Percentiles rank a stretch among this genome's conserved stretches.
Conservation (phyloP, 2,888 invertebrate species). For the Caenorhabditis wallacei region DNA sequence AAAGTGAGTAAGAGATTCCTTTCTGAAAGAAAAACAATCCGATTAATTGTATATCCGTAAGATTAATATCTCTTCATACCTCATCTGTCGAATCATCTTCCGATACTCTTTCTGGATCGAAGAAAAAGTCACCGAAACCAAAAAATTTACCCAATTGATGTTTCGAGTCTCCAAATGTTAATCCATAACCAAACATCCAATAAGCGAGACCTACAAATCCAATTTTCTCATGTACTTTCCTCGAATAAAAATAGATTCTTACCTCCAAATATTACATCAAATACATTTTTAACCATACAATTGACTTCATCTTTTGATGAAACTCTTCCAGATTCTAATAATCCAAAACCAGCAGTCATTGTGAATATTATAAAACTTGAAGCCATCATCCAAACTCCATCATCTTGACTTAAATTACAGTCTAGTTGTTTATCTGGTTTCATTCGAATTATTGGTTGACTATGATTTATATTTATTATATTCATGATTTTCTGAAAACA, state of each 20-base stretch:
- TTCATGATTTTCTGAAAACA: not conserved
- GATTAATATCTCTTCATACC: slow-evolving; percentile 36
- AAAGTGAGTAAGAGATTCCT: slow-evolving; percentile 73
- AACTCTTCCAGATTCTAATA: slow-evolving; percentile 64
- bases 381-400: slow-evolving; percentile 78
- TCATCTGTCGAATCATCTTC: slow-evolving; percentile 68
- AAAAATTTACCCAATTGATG: slow-evolving; percentile 63
- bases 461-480: slow-evolving; percentile 17
- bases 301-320: slow-evolving; percentile 80
- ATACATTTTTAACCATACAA: slow-evolving; percentile 94
- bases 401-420: slow-evolving; percentile 72
- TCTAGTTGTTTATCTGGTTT: slow-evolving; percentile 56
- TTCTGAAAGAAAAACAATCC: slow-evolving; percentile 41
- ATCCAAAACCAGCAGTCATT: slow-evolving; percentile 76
- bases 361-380: slow-evolving; percentile 79
- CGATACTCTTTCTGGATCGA: slow-evolving; percentile 73
- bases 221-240: not conserved
- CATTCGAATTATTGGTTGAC: slow-evolving; percentile 48
- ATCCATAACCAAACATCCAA: slow-evolving; percentile 95
- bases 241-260: not conserved
- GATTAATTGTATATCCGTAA: not conserved
- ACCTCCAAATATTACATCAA: slow-evolving; percentile 89
- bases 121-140: slow-evolving; percentile 78
- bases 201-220: slow-evolving; percentile 88
- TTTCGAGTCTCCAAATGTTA: slow-evolving; percentile 88